Conservation (phyloP, 2,797 vertebrate species). For the Chelon labrosus region DNA sequence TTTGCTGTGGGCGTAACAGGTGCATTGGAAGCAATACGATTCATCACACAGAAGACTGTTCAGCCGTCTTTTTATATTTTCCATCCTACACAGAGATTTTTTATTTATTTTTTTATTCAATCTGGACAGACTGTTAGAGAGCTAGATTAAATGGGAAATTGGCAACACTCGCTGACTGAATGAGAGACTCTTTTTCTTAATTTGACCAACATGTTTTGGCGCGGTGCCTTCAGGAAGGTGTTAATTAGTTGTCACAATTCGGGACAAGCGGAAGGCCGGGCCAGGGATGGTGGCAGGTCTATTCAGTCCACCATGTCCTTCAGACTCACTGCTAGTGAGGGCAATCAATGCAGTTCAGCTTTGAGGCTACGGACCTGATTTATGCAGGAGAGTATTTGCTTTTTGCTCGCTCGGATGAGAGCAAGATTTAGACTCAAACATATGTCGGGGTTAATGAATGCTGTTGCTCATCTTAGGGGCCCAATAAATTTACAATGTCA, state of each 20-base stretch:
- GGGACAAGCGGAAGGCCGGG: neutral
- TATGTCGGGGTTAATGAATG: neutral
- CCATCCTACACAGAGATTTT: neutral
- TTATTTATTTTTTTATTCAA: no score
- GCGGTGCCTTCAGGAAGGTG: neutral
- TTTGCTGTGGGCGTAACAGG: no score
- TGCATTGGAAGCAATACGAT: no score
- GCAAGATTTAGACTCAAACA: neutral
- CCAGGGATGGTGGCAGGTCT: neutral
- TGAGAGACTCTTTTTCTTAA: neutral
- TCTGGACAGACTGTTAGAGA: neutral
- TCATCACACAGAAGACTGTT: no score
- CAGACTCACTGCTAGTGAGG: neutral
- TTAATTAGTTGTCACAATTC: neutral
- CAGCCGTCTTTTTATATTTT: neutral
- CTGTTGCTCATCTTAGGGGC: no score
- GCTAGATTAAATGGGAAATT: neutral
- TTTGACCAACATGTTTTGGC: neutral
- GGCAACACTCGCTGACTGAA: neutral
- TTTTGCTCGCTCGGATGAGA: neutral
- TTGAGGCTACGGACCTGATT: neutral
- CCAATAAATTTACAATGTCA: neutral
- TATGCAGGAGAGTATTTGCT: neutral
- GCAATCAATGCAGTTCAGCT: neutral
- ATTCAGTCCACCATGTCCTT: neutral